Conservation (phyloP, 2,113 vertebrate genomes). For the Leptobrachium ailaonicum region DNA sequence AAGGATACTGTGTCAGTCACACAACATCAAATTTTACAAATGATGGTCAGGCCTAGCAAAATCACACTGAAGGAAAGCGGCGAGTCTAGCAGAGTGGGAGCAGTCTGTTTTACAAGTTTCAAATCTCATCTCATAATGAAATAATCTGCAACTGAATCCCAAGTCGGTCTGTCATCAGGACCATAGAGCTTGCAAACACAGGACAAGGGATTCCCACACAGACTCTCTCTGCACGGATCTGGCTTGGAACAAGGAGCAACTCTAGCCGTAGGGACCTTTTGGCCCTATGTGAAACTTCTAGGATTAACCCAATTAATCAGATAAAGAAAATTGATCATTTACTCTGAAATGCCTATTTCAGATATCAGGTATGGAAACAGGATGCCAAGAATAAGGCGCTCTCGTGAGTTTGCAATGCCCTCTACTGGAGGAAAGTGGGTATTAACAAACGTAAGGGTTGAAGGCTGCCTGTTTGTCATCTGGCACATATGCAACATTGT, state of each 20-base stretch:
- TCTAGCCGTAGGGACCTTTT: slow-evolving; percentile 73
- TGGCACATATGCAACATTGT: slow-evolving; percentile 14
- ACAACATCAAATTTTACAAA: not conserved
- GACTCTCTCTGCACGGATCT: slow-evolving; percentile 55
- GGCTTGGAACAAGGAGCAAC: slow-evolving; percentile 67
- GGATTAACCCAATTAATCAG: slow-evolving; percentile 91
- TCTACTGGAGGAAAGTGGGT: slow-evolving; percentile 76
- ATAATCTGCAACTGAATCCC: slow-evolving; percentile 60
- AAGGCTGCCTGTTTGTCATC: not conserved
- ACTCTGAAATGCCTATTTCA: slow-evolving; percentile 65
- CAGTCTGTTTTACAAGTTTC: slow-evolving; percentile 51
- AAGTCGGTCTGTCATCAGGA: slow-evolving; percentile 64
- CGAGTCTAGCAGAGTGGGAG: slow-evolving; percentile 50
- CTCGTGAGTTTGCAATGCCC: slow-evolving; percentile 77
- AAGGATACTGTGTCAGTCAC: not conserved
- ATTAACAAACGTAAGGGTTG: not conserved
- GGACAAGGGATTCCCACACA: slow-evolving; percentile 56
- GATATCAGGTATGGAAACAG: slow-evolving; percentile 66
- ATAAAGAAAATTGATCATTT: slow-evolving; percentile 77
- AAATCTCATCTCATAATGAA: slow-evolving; percentile 59
- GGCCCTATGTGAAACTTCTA: slow-evolving; percentile 76
- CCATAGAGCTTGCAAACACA: slow-evolving; percentile 50
- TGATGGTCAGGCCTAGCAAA: slow-evolving; percentile 44
- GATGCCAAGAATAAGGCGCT: slow-evolving; percentile 50
- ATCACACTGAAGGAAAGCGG: slow-evolving; percentile 58